Evolutionary conservation across 2,888 invertebrate species (phyloP), one percentile per base, ranked within the genome.

Genomic region (Nebria brevicollis): DNA sequence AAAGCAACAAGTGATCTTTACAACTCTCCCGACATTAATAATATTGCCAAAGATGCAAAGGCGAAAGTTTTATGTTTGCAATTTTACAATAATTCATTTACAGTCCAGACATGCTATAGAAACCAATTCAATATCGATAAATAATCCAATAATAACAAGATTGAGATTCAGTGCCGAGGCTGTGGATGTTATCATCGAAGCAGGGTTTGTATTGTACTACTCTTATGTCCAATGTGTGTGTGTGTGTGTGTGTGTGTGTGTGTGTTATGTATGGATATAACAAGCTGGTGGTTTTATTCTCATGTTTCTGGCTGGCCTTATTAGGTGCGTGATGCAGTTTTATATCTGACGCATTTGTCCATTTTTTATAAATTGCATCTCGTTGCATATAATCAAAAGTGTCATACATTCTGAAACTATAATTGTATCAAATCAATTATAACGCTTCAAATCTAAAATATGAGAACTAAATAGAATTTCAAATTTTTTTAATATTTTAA

Each of bases 91-190:
- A 54, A 54, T 54, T 54, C 54, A 54, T 54, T 54, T 13, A 13
- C 7, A 8, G 54, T 8, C 54, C 54, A 54, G 54, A 54, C 54
- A 54, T 11, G 11, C 54, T 6, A 54, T 54, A 54, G 4, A 13
- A 54, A 54, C 54, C 54, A 54, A 54, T 54, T 54, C 54, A 54
- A 54, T 54, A 54, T 54, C 54, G 54, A 54, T 54, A 54, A 54
- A 54, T 54, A 54, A 54, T 54, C 11, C 54, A 54, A 54, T 54
- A 54, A 54, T 54, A 54, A 54, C 1, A 7, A 54, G 54, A 54
- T 54, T 54, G 54, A 13, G 54, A 54, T 54, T 54, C 54, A 54
- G 54, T 54, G 54, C 7, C 54, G 54, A 54, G 11, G 4, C 54
- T 13, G 11, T 11, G 54, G 13, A 13, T 54, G 54, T 54, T 8